Conservation (phyloP, 2,888 invertebrate species). For the Drosophila tripunctata region DNA sequence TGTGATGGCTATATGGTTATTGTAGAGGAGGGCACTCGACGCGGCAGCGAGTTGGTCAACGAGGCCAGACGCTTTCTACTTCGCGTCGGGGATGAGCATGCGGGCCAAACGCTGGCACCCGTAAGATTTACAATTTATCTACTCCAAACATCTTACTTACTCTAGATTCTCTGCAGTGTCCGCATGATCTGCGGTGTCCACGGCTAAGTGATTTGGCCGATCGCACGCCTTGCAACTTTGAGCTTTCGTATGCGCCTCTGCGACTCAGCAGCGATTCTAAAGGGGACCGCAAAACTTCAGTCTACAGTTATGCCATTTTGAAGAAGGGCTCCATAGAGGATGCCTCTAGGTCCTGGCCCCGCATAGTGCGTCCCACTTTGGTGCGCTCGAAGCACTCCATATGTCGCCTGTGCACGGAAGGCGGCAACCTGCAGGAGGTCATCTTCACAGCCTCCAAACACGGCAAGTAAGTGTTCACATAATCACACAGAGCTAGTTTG, state of each 20-base stretch:
- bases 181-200: constrained; percentile 92
- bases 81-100: constrained; percentile 81
- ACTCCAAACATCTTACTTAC: too few species aligned
- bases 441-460: constrained; percentile 91
- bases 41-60: constrained; percentile 92
- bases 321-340: constrained; percentile 88
- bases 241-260: constrained; percentile 87
- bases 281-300: constrained; percentile 84
- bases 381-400: constrained; percentile 89
- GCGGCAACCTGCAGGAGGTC: constrained; percentile 90
- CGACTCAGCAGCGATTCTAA: constrained; percentile 84
- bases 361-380: constrained; percentile 90
- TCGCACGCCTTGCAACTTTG: constrained; percentile 91
- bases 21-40: constrained; percentile 92
- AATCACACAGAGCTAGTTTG: not conserved
- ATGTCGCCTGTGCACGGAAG: constrained; percentile 90
- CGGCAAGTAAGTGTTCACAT: constrained; percentile 87
- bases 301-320: constrained; percentile 92
- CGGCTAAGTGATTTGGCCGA: constrained; percentile 85
- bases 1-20: constrained; percentile 92
- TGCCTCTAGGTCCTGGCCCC: constrained; percentile 88
- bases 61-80: constrained; percentile 94
- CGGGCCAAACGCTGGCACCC: constrained; percentile 90
- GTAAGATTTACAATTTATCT: constrained; percentile 84
- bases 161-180: constrained; percentile 87